Conservation (phyloP, 2,113 vertebrate species). For the Callaeas wilsoni region DNA sequence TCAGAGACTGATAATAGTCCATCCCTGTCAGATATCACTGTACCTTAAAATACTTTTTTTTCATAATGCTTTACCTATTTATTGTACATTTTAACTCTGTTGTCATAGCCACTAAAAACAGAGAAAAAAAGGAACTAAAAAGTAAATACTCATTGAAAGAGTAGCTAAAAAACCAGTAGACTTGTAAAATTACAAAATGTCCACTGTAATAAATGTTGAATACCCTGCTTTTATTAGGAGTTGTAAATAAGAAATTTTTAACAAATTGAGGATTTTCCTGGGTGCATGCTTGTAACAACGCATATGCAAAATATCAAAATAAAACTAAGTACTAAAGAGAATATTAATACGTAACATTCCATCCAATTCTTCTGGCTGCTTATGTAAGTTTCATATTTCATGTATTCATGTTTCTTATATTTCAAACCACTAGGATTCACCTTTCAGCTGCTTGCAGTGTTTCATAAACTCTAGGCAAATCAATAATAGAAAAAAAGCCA, state of each 20-base stretch:
- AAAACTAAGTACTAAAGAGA: neutral
- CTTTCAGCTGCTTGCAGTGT: neutral
- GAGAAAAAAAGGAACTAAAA: neutral
- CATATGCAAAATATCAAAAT: slow-evolving; percentile 18
- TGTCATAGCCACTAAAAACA: neutral
- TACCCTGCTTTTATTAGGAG: neutral
- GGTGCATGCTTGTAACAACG: neutral
- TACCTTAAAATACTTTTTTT: neutral
- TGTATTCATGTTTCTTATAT: neutral
- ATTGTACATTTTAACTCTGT: neutral
- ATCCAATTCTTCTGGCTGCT: neutral
- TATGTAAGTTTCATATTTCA: neutral
- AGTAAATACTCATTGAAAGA: neutral
- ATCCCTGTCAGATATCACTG: neutral
- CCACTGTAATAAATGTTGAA: neutral
- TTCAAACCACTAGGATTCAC: neutral
- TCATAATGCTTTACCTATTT: neutral
- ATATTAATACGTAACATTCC: neutral
- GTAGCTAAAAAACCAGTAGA: neutral
- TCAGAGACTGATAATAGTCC: neutral
- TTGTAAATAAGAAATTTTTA: neutral
- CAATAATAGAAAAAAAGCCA: neutral
- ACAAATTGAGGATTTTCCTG: neutral
- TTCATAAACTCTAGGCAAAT: neutral
- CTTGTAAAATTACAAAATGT: neutral